phyloP scores from a whole-genome alignment of 2,888 invertebrate genomes.

The Dorcus hopei region DNA sequence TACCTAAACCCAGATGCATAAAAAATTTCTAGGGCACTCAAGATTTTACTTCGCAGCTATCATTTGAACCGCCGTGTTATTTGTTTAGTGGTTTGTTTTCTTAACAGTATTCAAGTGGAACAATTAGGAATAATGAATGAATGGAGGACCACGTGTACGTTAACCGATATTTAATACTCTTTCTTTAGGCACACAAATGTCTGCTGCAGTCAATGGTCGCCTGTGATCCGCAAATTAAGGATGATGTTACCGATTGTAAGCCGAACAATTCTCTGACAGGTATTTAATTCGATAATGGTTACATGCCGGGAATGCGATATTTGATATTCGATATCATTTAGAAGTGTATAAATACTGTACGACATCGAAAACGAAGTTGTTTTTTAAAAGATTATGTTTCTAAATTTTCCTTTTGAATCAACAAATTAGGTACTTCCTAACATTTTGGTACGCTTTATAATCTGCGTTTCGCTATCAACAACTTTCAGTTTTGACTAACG shows the following conservation, averaged over 20 bases:
- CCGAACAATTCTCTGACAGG: conserved; percentile 8
- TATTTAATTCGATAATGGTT: conserved; percentile 16
- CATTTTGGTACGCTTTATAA: no score
- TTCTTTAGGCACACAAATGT: conserved; percentile 22
- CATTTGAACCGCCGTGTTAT: conserved; percentile 9
- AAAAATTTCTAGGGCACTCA: conserved; percentile 2
- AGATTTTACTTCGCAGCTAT: neutral
- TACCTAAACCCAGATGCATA: conserved; percentile 10
- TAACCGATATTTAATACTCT: conserved; percentile 30
- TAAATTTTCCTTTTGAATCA: no score
- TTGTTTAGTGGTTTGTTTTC: conserved; percentile 28
- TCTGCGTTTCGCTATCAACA: no score
- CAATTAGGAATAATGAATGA: conserved; percentile 27
- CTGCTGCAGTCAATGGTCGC: conserved; percentile 23
- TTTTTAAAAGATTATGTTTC: no score
- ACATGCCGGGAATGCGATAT: conserved; percentile 6
- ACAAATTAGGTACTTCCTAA: no score
- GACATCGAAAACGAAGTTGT: no score
- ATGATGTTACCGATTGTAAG: conserved; percentile 25
- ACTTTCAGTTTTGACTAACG: no score
- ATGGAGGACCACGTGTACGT: conserved; percentile 27
- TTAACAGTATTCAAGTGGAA: conserved; percentile 26
- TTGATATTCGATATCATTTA: conserved; percentile 10
- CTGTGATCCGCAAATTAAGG: conserved; percentile 29
- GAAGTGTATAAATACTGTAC: no score